phyloP scores from a whole-genome alignment of 2,113 vertebrate genomes.

The Illadopsis cleaveri region DNA sequence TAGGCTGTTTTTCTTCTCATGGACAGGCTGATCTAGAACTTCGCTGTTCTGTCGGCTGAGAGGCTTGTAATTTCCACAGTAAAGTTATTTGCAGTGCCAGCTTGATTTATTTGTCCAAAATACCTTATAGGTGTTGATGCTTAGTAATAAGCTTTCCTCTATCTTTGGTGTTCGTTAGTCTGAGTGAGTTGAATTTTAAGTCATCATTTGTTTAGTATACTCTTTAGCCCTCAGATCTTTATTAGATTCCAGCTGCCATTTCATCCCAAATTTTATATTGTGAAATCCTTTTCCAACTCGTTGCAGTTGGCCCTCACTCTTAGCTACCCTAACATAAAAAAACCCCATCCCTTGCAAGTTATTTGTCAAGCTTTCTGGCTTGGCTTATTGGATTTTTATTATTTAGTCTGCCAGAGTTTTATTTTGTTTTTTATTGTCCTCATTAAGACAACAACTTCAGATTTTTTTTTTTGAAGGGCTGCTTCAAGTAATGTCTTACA shows the following conservation, averaged over 20 bases:
- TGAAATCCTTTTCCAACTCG: not conserved
- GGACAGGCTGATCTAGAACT: not conserved
- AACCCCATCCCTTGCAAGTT: not conserved
- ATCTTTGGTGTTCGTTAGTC: not conserved
- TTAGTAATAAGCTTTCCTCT: not conserved
- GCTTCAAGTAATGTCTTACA: not conserved
- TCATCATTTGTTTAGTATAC: not conserved
- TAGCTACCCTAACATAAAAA: not conserved
- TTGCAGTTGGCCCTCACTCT: not conserved
- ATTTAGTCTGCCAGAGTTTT: not conserved
- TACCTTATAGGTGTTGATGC: not conserved
- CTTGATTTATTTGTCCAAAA: not conserved
- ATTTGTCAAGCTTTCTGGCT: not conserved
- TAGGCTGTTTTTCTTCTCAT: conserved; percentile 18
- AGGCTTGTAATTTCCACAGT: conserved; percentile 1
- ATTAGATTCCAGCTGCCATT: not conserved
- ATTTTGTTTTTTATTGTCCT: not conserved
- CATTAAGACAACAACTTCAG: not conserved
- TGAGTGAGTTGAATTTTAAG: not conserved
- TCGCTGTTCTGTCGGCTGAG: not conserved
- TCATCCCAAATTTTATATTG: not conserved
- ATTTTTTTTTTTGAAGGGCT: not conserved
- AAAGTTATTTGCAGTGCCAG: not conserved
- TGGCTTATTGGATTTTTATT: not conserved
- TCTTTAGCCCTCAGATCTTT: not conserved